Evolutionary conservation across 2,113 vertebrate genomes (phyloP), one percentile per base, ranked within the genome.

Genomic region (Platycercus adscitus): DNA sequence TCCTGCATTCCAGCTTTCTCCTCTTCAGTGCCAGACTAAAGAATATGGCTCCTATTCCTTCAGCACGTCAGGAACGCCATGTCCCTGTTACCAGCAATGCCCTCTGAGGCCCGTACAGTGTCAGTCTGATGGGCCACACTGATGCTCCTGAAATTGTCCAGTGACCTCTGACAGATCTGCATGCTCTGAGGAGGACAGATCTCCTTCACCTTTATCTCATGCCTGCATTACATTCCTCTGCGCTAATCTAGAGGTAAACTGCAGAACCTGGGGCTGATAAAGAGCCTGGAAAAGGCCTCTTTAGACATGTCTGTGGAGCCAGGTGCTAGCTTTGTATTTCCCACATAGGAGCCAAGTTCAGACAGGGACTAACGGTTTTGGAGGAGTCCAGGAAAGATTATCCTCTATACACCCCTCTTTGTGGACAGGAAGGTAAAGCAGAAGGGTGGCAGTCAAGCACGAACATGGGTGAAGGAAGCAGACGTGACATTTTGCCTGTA

Each of bases 11-110:
- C 6, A n/a, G 21, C 52, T 90, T 86, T 65, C 47, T 55, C 29
- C 13, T 0, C 0, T 33, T 52, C 28, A 15, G 7, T 43, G 80
- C 13, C 55, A 20, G 55, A 85, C 1, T 9, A 55, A 69, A 60
- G 26, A 52, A 37, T 8, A 8, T 7, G 15, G 47, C 20, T 26
- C 25, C 7, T 76, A 11, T 33, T 86, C 0, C 0, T 55, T 61
- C 56, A 44, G 37, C 0, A 2, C 8, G 44, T 70, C 49, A 70
- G 83, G 35, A 88, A 56, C 0, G 0, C 16, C 1, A 5, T 9
- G 33, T 8, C 39, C 24, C 29, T 25, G 13, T 37, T n/a, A 21
- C 1, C 53, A 73, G 58, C 49, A 73, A 83, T 43, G 5, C 13
- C 28, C 11, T 63, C 33, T 0, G 1, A 58, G 64, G 73, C 33